These are phyloP conservation scores for Druceiella hillmani DNA, from an alignment of 2,888 invertebrate species.

Conservation along the genomic window DNA sequence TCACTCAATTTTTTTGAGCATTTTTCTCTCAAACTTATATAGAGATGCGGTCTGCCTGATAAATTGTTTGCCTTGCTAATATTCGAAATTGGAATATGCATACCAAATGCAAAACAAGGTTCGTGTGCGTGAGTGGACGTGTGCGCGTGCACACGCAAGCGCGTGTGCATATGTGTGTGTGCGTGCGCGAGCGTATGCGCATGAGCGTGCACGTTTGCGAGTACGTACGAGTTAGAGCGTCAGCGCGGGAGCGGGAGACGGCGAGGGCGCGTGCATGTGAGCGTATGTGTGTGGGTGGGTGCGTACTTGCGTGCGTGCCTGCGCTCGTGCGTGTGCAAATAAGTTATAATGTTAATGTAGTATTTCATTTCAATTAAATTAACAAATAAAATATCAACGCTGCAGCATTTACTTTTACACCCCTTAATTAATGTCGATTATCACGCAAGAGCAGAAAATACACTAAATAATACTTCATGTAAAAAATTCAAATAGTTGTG, in stretches of 20 bases:
- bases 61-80: too few relatives aligned
- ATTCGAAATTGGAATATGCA: too few relatives aligned
- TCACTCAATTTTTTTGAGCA: too few relatives aligned
- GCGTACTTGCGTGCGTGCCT: slow-evolving; percentile 8
- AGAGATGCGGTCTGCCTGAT: too few relatives aligned
- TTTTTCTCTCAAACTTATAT: too few relatives aligned
- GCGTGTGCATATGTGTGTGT: slow-evolving; percentile 9
- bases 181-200: slow-evolving; percentile 8
- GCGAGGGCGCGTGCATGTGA: slow-evolving; percentile 8
- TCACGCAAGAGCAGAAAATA: too few relatives aligned
- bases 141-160: slow-evolving; percentile 9
- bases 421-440: too few relatives aligned
- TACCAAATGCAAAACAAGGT: too few relatives aligned
- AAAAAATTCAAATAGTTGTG: too few relatives aligned
- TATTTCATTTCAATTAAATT: slow-evolving; percentile 5
- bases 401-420: too few relatives aligned
- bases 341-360: not conserved
- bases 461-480: too few relatives aligned
- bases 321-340: slow-evolving; percentile 6
- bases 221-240: slow-evolving; percentile 7
- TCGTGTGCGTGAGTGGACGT: slow-evolving; percentile 10
- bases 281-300: slow-evolving; percentile 8
- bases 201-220: slow-evolving; percentile 8
- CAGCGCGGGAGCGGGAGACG: slow-evolving; percentile 6
- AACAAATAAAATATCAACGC: too few relatives aligned